Percentiles rank a stretch among this genome's conserved stretches.
phyloP scores from a whole-genome alignment of 2,113 vertebrate species.

The Neotoma lepida region DNA sequence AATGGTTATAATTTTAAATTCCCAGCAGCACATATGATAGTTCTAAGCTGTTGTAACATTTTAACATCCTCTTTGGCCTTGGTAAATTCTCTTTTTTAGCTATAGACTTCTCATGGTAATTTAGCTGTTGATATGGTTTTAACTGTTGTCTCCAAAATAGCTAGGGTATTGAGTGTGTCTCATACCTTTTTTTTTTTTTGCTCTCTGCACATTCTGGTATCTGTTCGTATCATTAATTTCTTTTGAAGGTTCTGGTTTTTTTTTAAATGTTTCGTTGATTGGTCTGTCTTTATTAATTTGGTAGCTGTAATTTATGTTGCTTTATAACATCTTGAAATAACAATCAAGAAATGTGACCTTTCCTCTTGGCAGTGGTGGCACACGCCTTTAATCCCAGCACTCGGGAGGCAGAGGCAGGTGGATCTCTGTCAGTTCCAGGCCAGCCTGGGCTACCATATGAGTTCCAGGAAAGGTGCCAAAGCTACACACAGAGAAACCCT shows the following conservation, averaged over 20 bases:
- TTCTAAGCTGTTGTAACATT: neutral
- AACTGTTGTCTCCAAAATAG: neutral
- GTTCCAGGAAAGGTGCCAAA: too few species aligned
- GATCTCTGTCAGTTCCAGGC: too few species aligned
- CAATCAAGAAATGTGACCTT: neutral
- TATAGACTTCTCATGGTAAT: neutral
- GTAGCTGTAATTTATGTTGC: neutral
- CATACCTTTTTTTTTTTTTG: neutral
- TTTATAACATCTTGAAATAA: neutral
- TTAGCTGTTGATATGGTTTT: neutral
- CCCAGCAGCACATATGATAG: neutral
- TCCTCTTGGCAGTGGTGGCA: too few species aligned
- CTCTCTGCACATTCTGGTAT: neutral
- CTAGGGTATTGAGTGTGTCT: neutral
- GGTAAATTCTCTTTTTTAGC: neutral
- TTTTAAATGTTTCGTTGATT: too few species aligned
- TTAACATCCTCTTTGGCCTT: neutral
- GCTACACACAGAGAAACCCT: too few species aligned
- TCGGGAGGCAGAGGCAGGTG: too few species aligned
- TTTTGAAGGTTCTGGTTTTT: neutral
- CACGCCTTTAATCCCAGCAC: too few species aligned
- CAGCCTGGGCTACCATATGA: too few species aligned
- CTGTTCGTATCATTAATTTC: neutral
- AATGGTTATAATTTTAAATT: conserved; percentile 45
- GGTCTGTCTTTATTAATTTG: neutral